phyloP scores from a whole-genome alignment of 2,888 invertebrate genomes.

The Taenaris catops region DNA sequence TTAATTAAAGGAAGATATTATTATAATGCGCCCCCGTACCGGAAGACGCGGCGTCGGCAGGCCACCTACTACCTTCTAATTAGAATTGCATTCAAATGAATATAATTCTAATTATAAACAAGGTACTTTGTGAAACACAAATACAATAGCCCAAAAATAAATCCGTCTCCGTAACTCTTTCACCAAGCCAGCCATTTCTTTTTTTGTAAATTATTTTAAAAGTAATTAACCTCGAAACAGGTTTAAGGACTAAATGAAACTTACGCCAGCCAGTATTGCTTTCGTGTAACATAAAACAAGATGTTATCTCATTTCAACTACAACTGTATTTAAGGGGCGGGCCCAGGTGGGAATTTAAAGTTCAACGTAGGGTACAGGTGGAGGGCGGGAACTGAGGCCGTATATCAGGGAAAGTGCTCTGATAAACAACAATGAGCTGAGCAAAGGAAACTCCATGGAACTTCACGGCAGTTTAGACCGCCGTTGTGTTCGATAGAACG shows the following conservation, averaged over 20 bases:
- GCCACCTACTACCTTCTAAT: no score
- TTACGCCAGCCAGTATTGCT: conserved; percentile 14
- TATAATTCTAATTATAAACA: no score
- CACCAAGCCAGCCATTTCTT: no score
- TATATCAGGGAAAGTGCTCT: conserved; percentile 62
- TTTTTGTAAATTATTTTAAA: conserved; percentile 10
- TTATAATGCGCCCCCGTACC: no score
- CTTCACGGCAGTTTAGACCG: conserved; percentile 4
- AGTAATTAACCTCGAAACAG: conserved; percentile 18
- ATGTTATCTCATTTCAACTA: conserved; percentile 62
- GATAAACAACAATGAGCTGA: conserved; percentile 49
- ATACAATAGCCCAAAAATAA: no score
- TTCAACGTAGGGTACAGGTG: conserved; percentile 60
- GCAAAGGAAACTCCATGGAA: conserved; percentile 13
- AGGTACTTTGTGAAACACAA: no score
- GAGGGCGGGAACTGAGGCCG: conserved; percentile 56
- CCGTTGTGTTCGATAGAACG: conserved; percentile 3
- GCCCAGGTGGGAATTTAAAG: conserved; percentile 70
- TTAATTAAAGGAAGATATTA: no score
- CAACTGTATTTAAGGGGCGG: conserved; percentile 70
- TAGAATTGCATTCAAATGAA: no score
- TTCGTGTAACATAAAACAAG: conserved; percentile 36
- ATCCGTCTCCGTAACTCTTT: no score
- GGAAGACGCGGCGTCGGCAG: no score
- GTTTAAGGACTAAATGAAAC: conserved; percentile 15